Conservation (phyloP, 2,797 vertebrate species). For the Buceros bicornis region DNA sequence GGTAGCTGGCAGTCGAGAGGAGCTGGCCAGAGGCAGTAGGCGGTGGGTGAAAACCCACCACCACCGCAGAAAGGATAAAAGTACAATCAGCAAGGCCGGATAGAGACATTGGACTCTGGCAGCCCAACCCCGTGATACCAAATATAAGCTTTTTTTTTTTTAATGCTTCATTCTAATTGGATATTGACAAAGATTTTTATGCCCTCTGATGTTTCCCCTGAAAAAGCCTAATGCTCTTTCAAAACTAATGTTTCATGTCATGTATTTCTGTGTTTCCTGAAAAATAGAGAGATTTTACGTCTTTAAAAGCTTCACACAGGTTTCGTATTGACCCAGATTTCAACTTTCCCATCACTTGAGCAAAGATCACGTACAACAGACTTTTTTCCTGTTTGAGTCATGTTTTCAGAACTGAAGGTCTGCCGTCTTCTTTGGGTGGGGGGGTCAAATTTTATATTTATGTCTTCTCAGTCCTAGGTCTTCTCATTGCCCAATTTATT, state of each 20-base stretch:
- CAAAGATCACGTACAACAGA: neutral
- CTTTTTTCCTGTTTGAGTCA: neutral
- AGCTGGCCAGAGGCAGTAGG: neutral
- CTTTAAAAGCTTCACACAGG: neutral
- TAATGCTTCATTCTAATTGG: constrained; percentile 40
- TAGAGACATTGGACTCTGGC: constrained; percentile 24
- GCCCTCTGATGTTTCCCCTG: constrained; percentile 25
- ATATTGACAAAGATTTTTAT: constrained; percentile 55
- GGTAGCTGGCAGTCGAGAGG: constrained; percentile 8
- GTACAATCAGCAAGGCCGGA: constrained; percentile 50
- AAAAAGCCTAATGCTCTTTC: constrained; percentile 5
- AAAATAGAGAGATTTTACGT: constrained; percentile 17
- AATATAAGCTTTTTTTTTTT: neutral
- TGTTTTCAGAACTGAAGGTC: constrained; percentile 51
- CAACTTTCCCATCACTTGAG: constrained; percentile 4
- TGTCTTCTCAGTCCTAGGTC: constrained; percentile 62
- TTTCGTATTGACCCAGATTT: constrained; percentile 23
- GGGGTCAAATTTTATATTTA: constrained; percentile 73
- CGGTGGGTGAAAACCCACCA: constrained; percentile 14
- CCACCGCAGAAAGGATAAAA: constrained; percentile 20
- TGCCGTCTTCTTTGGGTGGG: constrained; percentile 16
- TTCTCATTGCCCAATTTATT: constrained; percentile 75
- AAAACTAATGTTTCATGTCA: constrained; percentile 5
- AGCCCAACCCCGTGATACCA: neutral
- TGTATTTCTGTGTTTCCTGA: neutral